Conservation (phyloP, 2,888 invertebrate genomes). For the Melanostoma mellinum region DNA sequence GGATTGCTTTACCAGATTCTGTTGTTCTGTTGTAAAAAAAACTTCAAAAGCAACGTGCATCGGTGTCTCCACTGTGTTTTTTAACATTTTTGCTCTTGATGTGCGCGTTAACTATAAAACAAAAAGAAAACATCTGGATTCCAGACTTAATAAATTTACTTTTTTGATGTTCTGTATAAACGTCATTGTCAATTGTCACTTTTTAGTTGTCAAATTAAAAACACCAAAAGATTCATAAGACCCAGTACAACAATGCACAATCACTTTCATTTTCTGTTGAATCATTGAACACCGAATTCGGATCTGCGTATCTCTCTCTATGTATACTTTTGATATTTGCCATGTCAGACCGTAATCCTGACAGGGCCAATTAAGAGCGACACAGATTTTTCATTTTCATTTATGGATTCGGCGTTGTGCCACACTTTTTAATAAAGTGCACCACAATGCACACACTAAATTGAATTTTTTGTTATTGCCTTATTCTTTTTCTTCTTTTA, state of each 20-base stretch:
- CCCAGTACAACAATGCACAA: constrained; percentile 45
- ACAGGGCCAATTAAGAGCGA: constrained; percentile 70
- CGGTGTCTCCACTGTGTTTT: no score
- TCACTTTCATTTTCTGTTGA: constrained; percentile 68
- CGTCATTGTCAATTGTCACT: no score
- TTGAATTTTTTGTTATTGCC: constrained; percentile 30
- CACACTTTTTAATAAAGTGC: constrained; percentile 41
- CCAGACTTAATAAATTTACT: no score
- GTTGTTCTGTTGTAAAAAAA: no score
- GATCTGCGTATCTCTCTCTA: constrained; percentile 12
- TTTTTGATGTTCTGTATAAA: no score
- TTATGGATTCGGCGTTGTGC: constrained; percentile 60
- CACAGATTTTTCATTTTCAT: constrained; percentile 63
- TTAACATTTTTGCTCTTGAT: no score
- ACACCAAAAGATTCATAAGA: constrained; percentile 27
- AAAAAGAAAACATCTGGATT: no score
- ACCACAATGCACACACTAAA: constrained; percentile 58
- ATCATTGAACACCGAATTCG: constrained; percentile 58
- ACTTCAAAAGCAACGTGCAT: no score
- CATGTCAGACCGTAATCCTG: constrained; percentile 72
- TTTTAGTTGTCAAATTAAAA: no score
- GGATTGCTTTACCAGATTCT: no score
- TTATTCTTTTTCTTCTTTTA: constrained; percentile 3
- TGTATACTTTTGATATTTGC: constrained; percentile 62
- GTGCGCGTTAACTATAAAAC: no score